These are phyloP conservation scores for Sebastes kiyomatsui DNA, from an alignment of 2,797 vertebrate species.

Conservation along the genomic window DNA sequence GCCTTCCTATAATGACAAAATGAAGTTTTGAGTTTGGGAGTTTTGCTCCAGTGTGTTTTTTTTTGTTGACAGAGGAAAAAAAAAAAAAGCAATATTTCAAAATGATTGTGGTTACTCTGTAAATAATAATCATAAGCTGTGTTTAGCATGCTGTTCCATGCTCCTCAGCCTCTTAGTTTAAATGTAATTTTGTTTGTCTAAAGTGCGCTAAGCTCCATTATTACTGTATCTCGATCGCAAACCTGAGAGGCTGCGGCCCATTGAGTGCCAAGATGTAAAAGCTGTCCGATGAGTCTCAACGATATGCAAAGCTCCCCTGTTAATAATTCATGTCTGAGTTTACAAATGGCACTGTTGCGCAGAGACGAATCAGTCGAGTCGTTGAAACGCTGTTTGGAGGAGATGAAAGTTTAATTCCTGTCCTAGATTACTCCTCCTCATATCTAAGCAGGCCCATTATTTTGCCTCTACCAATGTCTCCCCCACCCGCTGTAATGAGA, in stretches of 20 bases:
- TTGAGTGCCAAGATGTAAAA: conserved; percentile 68
- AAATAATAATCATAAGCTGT: conserved; percentile 30
- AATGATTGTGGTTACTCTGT: conserved; percentile 5
- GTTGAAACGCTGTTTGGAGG: conserved; percentile 79
- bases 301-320: conserved; percentile 75
- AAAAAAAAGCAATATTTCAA: neutral
- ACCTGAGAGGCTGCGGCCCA: conserved; percentile 45
- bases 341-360: conserved; percentile 82
- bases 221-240: conserved; percentile 41
- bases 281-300: conserved; percentile 65
- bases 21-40: conserved; percentile 63
- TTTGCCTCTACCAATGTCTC: conserved; percentile 64
- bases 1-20: conserved; percentile 70
- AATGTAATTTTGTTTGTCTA: conserved; percentile 45
- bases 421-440: conserved; percentile 80
- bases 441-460: conserved; percentile 76
- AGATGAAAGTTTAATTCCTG: conserved; percentile 85
- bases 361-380: conserved; percentile 74
- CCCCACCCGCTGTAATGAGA: conserved; percentile 59
- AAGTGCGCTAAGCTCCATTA: conserved; percentile 41
- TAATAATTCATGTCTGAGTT: conserved; percentile 82
- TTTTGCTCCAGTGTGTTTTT: conserved; percentile 37
- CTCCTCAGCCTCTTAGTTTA: conserved; percentile 3
- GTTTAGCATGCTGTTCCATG: neutral
- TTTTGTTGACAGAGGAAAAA: neutral